Evolutionary conservation across 2,113 vertebrate genomes (phyloP), one percentile per base, ranked within the genome.

Genomic region (Corydoras maculifer): DNA sequence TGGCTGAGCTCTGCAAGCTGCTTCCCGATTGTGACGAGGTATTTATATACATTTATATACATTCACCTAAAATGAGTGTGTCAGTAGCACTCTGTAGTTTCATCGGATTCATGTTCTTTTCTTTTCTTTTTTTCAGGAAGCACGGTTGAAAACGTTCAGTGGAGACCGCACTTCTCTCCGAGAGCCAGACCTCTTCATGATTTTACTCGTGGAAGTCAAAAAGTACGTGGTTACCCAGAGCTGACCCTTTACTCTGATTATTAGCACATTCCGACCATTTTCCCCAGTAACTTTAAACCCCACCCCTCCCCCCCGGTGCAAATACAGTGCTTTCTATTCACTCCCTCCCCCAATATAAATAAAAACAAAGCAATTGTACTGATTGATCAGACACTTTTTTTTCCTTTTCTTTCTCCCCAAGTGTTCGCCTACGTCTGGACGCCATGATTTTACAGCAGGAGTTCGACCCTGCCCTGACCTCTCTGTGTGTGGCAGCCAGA

Each of bases 401-500:
- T 31, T 69, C 66, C 68, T 31, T n/a, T 72, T 14, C 35, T 29
- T 70, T 68, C 60, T 5, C 43, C 50, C 65, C 68, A 80, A 92
- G 91, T 75, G 89, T 89, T 83, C 85, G 88, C 15, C 83, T 90
- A 65, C 87, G 85, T 69, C 85, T 92, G 78, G 89, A 91, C 64
- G 86, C 85, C 72, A 89, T 92, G 88, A 91, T 92, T 77, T 84
- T 92, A 57, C 88, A 88, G 77, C 87, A 91, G 82, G 91, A 91
- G 90, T 92, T 92, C 80, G 88, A 92, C 84, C 88, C 87, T 0
- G 85, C 85, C 11, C 79, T 91, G 84, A 87, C 87, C 83, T 90
- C 90, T 83, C 81, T 90, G 84, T 91, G 90, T 85, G 86, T 85
- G 84, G 89, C 87, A 71, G 90, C 91, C 86, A 87, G 88, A 86